Percentiles rank a stretch among this genome's conserved stretches.
phyloP scores from a whole-genome alignment of 2,888 invertebrate species.

The Smittia sp. region DNA sequence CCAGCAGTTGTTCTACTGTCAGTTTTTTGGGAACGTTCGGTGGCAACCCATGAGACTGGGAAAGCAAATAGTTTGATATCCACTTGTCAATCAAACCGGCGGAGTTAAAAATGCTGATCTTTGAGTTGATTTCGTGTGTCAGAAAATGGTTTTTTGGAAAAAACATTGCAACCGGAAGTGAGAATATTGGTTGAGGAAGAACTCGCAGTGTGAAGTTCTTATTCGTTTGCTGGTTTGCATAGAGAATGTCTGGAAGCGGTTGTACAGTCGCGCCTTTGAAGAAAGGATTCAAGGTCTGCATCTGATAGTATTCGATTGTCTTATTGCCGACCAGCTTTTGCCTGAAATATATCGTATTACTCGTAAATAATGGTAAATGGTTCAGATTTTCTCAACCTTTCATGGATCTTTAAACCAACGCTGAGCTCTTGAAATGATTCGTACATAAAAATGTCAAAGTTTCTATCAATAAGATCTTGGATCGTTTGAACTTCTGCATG shows the following conservation, averaged over 20 bases:
- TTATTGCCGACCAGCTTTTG: neutral
- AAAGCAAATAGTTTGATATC: neutral
- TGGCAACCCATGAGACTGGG: too few species aligned
- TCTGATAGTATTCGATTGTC: neutral
- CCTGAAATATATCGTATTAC: neutral
- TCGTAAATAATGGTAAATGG: neutral
- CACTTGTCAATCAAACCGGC: neutral
- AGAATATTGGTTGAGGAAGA: constrained; percentile 5
- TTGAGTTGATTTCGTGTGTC: neutral
- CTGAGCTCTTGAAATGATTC: constrained; percentile 20
- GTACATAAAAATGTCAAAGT: constrained; percentile 23
- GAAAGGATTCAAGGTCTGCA: constrained; percentile 2
- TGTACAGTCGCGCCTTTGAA: constrained; percentile 1
- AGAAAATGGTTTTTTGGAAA: constrained; percentile 18
- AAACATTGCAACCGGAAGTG: constrained; percentile 18
- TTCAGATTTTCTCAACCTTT: neutral
- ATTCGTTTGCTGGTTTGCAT: neutral
- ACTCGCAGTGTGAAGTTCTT: neutral
- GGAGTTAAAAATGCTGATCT: neutral
- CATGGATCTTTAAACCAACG: constrained; percentile 16
- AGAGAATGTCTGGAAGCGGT: neutral
- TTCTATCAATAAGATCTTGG: neutral
- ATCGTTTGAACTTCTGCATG: neutral
- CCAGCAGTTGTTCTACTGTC: too few species aligned
- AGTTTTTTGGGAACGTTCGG: too few species aligned